phyloP scores from a whole-genome alignment of 2,888 invertebrate species.

The Andrena praecox region DNA sequence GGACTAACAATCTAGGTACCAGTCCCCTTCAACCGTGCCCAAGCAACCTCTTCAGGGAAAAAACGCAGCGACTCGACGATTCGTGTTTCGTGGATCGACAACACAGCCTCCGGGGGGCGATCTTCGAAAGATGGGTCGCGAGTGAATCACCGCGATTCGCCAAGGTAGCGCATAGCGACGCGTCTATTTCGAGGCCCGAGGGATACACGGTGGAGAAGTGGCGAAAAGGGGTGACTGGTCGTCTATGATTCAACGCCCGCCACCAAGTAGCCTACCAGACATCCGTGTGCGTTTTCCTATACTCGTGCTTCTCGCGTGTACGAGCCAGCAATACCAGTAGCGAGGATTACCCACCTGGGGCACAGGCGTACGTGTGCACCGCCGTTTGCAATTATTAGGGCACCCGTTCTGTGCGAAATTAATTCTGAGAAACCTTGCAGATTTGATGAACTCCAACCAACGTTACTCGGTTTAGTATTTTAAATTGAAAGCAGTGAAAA shows the following conservation, averaged over 20 bases:
- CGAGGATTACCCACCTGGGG: conserved; percentile 45
- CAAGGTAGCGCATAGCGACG: conserved; percentile 77
- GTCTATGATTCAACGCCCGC: conserved; percentile 76
- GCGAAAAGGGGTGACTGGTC: conserved; percentile 62
- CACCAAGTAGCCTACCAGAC: conserved; percentile 47
- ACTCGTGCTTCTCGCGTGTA: neutral
- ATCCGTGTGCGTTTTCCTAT: neutral
- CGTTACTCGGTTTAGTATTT: no score
- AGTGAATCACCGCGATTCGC: conserved; percentile 76
- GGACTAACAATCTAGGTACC: no score
- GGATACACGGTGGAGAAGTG: conserved; percentile 58
- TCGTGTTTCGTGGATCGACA: neutral
- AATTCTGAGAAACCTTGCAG: no score
- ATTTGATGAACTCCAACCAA: no score
- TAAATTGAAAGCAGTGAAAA: no score
- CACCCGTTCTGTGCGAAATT: no score
- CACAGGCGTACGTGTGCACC: neutral
- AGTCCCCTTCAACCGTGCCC: neutral
- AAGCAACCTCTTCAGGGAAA: neutral
- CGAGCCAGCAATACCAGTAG: conserved; percentile 5
- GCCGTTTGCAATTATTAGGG: no score
- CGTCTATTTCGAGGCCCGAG: conserved; percentile 76
- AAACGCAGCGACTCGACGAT: neutral
- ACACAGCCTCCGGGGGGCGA: conserved; percentile 25
- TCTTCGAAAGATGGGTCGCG: conserved; percentile 76